Evolutionary conservation across 2,797 vertebrate species (phyloP).

Genomic region (Enteromius argenteus): DNA sequence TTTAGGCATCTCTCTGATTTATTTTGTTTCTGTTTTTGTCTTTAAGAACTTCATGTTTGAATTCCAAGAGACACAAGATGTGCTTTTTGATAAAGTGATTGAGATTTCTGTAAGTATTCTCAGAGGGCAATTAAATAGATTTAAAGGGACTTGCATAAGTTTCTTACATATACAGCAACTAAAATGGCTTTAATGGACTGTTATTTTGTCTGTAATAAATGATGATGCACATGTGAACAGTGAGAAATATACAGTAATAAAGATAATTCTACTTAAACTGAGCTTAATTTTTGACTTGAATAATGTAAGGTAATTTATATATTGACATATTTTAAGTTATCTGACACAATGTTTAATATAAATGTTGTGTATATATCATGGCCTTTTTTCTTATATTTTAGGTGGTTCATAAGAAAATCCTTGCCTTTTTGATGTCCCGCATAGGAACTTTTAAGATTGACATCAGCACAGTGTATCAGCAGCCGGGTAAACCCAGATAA

Average conservation of each 20-base stretch:
- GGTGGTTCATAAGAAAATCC: conserved; percentile 89
- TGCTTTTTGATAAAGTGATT: conserved; percentile 90
- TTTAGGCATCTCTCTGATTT: conserved; percentile 3
- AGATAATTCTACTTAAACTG: not conserved
- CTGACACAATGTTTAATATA: not conserved
- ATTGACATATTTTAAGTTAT: too few relatives aligned
- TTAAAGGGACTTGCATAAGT: too few relatives aligned
- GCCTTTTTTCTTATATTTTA: conserved; percentile 63
- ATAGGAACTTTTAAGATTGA: conserved; percentile 95
- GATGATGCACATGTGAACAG: not conserved
- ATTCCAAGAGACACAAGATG: conserved; percentile 85
- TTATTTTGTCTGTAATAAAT: not conserved
- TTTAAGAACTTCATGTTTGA: conserved; percentile 94
- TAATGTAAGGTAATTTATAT: not conserved
- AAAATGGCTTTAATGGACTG: not conserved
- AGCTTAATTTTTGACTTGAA: not conserved
- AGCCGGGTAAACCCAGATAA: conserved; percentile 83
- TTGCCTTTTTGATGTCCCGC: conserved; percentile 86
- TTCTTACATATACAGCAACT: not conserved
- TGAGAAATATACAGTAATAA: not conserved
- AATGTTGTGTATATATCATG: not conserved
- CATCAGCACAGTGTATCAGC: conserved; percentile 84
- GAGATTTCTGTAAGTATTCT: conserved; percentile 86
- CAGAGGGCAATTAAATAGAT: not conserved
- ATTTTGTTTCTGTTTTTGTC: conserved; percentile 22